phyloP scores from a whole-genome alignment of 2,797 vertebrate genomes.

The Varecia variegata region DNA sequence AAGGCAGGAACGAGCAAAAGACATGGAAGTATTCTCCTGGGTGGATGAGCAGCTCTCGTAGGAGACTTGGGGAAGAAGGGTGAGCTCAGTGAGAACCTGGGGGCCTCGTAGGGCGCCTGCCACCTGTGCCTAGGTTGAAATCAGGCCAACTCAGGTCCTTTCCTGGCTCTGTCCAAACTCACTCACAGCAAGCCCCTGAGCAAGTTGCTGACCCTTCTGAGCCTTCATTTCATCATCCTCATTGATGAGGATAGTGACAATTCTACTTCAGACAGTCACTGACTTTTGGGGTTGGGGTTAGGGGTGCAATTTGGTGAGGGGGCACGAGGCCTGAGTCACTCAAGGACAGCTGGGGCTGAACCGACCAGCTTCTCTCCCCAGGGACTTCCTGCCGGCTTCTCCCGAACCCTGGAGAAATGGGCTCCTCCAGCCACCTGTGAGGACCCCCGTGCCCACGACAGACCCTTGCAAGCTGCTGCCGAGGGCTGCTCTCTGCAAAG shows the following conservation, averaged over 20 bases:
- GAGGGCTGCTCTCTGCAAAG: background rate
- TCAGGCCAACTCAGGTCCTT: background rate
- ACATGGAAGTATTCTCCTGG: background rate
- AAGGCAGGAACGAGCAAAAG: accelerated
- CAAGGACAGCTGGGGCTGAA: background rate
- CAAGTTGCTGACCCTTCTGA: background rate
- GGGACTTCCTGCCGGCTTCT: background rate
- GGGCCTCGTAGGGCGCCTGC: background rate
- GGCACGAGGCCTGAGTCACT: background rate
- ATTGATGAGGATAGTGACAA: no score
- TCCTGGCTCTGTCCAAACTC: background rate
- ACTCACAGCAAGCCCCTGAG: background rate
- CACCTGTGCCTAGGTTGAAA: background rate
- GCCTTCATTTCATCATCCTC: background rate
- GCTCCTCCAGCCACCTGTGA: background rate
- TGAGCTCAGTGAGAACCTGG: background rate
- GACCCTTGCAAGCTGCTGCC: background rate
- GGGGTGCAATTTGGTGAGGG: background rate
- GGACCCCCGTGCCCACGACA: accelerated
- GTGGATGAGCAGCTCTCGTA: background rate
- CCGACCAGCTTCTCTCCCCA: background rate
- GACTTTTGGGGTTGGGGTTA: background rate
- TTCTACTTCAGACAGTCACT: background rate
- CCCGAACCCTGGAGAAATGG: background rate
- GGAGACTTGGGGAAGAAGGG: background rate